These are phyloP conservation scores for Stegana nigrithorax DNA, from an alignment of 2,888 invertebrate genomes.

Conservation along the genomic window DNA sequence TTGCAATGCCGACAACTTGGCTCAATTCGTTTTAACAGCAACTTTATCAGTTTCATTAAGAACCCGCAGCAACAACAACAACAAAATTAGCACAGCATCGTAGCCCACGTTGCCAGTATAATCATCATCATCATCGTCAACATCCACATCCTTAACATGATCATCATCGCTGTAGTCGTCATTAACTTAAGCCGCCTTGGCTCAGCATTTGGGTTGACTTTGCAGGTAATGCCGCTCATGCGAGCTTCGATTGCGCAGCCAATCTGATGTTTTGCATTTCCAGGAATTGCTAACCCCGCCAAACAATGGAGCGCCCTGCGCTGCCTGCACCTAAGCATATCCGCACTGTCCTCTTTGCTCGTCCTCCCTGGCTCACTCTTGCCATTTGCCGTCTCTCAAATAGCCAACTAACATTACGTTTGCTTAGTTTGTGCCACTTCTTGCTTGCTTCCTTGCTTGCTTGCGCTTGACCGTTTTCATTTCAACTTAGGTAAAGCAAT, in stretches of 20 bases:
- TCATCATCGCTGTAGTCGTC: neutral
- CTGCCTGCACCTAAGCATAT: neutral
- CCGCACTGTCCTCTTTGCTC: neutral
- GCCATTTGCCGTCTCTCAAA: no score
- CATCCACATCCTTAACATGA: no score
- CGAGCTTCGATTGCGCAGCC: neutral
- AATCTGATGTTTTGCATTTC: slow-evolving; percentile 12
- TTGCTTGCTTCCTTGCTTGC: neutral
- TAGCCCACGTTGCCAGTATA: slow-evolving; percentile 21
- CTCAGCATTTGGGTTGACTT: neutral
- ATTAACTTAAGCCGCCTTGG: neutral
- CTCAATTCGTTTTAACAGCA: neutral
- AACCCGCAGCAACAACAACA: slow-evolving; percentile 19
- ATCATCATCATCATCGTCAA: neutral
- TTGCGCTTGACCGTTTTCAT: no score
- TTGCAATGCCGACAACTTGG: slow-evolving; percentile 5
- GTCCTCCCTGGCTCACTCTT: no score
- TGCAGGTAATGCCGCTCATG: neutral
- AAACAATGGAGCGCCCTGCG: neutral
- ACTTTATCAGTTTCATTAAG: slow-evolving; percentile 39
- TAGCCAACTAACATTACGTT: neutral
- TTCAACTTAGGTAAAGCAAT: slow-evolving; percentile 7
- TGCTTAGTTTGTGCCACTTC: neutral
- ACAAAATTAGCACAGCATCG: slow-evolving; percentile 11
- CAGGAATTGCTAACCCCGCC: slow-evolving; percentile 12